Percentiles rank a stretch among this genome's conserved stretches.
Conservation (phyloP, 2,113 vertebrate genomes). For the Rhodinocichla rosea region DNA sequence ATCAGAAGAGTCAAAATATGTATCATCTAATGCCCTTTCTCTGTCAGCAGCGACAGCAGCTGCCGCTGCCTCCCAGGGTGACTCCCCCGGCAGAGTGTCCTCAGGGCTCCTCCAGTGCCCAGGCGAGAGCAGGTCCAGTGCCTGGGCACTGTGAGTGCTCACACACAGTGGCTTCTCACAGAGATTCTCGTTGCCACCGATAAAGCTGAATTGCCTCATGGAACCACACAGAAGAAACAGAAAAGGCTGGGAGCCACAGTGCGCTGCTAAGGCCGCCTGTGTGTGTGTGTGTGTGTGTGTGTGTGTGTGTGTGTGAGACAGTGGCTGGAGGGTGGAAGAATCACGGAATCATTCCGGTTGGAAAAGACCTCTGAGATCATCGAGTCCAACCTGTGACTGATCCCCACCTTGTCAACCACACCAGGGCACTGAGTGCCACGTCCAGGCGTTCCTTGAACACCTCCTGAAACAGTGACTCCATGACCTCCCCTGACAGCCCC, state of each 20-base stretch:
- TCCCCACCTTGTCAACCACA: background rate
- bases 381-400: background rate
- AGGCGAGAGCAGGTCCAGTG: rapidly evolving
- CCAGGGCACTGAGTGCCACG: background rate
- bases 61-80: background rate
- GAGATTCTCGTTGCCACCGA: rapidly evolving
- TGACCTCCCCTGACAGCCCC: background rate
- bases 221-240: too few relatives aligned
- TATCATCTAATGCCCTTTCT: background rate
- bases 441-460: background rate
- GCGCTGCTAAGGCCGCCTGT: background rate
- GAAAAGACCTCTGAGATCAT: background rate
- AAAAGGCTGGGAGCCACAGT: background rate
- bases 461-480: background rate
- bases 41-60: background rate
- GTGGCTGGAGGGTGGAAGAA: background rate
- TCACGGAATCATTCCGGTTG: background rate
- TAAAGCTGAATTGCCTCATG: background rate
- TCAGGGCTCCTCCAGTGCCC: background rate
- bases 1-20: background rate
- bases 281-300: background rate
- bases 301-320: background rate
- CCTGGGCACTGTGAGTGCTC: rapidly evolving
- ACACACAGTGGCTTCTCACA: background rate
- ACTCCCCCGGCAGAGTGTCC: too few relatives aligned